phyloP scores from a whole-genome alignment of 2,888 invertebrate species.

The Nephrotoma guestfalica region DNA sequence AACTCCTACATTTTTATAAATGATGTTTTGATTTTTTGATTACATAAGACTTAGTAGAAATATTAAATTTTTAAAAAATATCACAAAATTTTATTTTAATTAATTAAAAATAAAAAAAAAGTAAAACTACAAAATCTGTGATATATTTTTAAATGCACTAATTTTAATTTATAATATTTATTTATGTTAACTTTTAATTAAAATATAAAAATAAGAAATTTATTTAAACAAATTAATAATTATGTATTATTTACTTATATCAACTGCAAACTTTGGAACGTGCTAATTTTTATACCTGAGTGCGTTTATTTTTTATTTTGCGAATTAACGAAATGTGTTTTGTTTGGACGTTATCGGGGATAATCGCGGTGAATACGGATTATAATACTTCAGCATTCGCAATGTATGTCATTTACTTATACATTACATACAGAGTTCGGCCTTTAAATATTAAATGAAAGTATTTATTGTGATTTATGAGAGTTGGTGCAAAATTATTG shows the following conservation, averaged over 20 bases:
- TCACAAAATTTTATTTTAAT: not conserved
- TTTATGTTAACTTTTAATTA: not conserved
- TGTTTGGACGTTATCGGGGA: not conserved
- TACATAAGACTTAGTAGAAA: not conserved
- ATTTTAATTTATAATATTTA: not conserved
- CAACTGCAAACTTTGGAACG: not conserved
- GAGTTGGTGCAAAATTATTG: not conserved
- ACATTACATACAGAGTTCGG: not conserved
- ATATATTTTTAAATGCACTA: not conserved
- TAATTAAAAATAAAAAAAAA: not conserved
- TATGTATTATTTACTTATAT: not conserved
- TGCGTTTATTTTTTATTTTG: not conserved
- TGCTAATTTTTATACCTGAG: not conserved
- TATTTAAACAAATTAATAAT: not conserved
- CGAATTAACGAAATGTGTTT: not conserved
- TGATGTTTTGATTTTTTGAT: not conserved
- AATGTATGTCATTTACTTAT: too few species aligned
- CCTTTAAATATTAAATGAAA: not conserved
- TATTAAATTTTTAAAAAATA: not conserved
- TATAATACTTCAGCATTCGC: not conserved
- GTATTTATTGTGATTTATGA: not conserved
- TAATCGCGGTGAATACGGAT: not conserved
- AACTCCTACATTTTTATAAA: not conserved
- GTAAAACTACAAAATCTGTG: not conserved
- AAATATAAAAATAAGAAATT: not conserved